A percentile compares a stretch with the other conserved stretches of the same genome.
These are phyloP conservation scores for Cynodonichthys magdalenae DNA, from an alignment of 2,797 vertebrate species.

Conservation along the genomic window DNA sequence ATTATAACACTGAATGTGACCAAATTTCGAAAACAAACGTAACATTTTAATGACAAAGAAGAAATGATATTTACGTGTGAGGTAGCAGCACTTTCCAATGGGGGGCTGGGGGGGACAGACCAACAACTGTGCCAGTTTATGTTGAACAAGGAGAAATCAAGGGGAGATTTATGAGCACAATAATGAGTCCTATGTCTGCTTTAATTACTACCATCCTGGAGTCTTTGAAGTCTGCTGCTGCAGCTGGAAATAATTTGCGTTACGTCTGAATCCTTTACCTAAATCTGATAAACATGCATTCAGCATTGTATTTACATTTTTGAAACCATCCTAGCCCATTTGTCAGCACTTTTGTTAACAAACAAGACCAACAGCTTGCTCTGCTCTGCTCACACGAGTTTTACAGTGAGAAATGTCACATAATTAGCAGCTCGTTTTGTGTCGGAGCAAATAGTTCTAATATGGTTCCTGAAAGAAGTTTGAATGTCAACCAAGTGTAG, in stretches of 20 bases:
- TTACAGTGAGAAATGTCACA: conserved; percentile 24
- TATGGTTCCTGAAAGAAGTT: conserved; percentile 48
- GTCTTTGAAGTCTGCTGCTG: conserved; percentile 69
- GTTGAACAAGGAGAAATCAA: conserved; percentile 72
- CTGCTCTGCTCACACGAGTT: conserved; percentile 30
- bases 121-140: conserved; percentile 64
- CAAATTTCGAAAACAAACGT: no score
- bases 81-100: conserved; percentile 37
- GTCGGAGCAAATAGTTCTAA: conserved; percentile 24
- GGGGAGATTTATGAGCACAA: conserved; percentile 75
- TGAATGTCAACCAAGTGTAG: conserved; percentile 57
- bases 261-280: conserved; percentile 63
- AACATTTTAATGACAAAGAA: no score
- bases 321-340: conserved; percentile 38
- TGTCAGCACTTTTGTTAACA: conserved; percentile 56
- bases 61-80: conserved; percentile 26
- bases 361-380: conserved; percentile 50
- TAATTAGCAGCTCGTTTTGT: conserved; percentile 29
- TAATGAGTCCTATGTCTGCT: conserved; percentile 74
- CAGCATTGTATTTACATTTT: conserved; percentile 58
- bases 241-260: conserved; percentile 70
- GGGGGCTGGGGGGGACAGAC: conserved; percentile 23
- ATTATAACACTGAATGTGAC: no score
- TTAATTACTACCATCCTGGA: conserved; percentile 74
- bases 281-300: conserved; percentile 65